Evolutionary conservation across 2,113 vertebrate genomes (phyloP).

Genomic region (Hypocryptadius cinnamomeus): DNA sequence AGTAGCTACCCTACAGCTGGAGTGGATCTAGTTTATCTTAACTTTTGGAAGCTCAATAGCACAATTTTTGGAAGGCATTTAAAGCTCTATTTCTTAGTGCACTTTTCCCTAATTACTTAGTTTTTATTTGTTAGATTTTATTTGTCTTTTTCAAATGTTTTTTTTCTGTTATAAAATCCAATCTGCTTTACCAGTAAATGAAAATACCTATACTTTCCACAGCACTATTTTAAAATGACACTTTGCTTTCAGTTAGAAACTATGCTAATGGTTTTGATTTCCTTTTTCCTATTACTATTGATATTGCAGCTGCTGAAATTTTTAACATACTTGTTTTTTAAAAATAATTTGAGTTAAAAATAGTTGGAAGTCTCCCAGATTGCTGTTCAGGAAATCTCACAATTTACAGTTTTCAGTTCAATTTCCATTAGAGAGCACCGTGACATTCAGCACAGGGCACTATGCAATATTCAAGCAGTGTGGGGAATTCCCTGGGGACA

Average conservation of each 20-base stretch:
- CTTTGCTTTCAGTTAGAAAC: not conserved
- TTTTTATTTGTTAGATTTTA: not conserved
- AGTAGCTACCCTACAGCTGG: not conserved
- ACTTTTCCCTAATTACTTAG: not conserved
- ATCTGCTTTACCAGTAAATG: not conserved
- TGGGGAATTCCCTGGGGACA: not conserved
- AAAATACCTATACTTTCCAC: not conserved
- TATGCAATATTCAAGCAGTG: not conserved
- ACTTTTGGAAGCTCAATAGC: not conserved
- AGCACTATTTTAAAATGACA: not conserved
- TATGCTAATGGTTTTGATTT: not conserved
- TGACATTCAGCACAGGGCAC: not conserved
- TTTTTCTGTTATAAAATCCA: not conserved
- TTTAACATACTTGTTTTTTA: not conserved
- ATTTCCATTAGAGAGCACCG: not conserved
- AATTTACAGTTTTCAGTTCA: not conserved
- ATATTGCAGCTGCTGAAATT: not conserved
- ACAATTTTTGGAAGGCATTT: not conserved
- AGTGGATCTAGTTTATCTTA: not conserved
- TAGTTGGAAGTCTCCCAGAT: not conserved
- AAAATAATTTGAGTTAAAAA: not conserved
- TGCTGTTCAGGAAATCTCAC: not conserved
- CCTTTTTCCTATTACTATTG: not conserved
- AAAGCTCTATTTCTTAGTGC: not conserved
- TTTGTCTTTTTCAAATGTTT: not conserved